A percentile compares a stretch with the other conserved stretches of the same genome.
These are phyloP conservation scores for Alligator mississippiensis DNA, from an alignment of 2,113 vertebrate species.

Conservation along the genomic window DNA sequence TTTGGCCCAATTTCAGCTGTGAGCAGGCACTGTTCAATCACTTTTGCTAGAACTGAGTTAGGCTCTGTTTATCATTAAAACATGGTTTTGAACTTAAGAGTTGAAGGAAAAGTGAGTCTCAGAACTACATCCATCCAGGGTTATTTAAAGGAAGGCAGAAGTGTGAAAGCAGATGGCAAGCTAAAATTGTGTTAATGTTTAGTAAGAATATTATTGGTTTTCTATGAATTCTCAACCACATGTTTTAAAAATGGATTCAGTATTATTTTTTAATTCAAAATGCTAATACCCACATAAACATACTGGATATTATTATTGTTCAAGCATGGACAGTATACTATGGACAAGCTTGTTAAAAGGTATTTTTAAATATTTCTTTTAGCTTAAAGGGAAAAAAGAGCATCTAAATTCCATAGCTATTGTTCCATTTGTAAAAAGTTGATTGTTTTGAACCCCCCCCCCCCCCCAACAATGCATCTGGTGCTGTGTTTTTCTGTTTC, in stretches of 20 bases:
- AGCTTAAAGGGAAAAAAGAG: neutral
- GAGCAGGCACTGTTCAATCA: neutral
- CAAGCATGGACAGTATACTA: neutral
- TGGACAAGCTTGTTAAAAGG: neutral
- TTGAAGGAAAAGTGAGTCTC: neutral
- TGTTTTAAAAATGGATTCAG: neutral
- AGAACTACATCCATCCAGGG: too few species aligned
- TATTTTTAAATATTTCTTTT: neutral
- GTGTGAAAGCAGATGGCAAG: neutral
- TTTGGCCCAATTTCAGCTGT: neutral
- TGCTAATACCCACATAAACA: neutral
- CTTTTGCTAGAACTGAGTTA: neutral
- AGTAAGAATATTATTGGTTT: neutral
- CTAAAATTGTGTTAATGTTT: neutral
- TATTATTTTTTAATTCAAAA: neutral
- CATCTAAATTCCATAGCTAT: neutral
- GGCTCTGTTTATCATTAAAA: neutral
- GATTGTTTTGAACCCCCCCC: neutral
- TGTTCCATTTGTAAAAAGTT: neutral
- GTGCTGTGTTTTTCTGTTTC: constrained; percentile 19
- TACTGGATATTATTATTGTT: neutral
- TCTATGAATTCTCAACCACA: neutral
- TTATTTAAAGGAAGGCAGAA: neutral
- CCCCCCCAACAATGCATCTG: neutral
- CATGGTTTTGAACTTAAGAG: neutral